Evolutionary conservation across 1,140 invertebrate genomes (phyloP).

Genomic region (Drosophila pallidifrons): DNA sequence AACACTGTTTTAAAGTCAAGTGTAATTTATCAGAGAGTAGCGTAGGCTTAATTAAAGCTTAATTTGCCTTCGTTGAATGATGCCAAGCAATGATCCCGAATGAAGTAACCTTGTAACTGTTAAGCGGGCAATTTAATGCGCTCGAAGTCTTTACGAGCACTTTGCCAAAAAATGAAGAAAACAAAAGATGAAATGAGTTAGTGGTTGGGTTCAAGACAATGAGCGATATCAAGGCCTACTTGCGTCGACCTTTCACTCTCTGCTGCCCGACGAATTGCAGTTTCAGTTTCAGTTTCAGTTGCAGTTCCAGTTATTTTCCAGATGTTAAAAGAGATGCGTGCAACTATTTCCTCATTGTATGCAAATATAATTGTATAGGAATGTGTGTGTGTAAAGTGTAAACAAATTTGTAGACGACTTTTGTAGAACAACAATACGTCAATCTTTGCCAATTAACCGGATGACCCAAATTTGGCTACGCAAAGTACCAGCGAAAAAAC

Average conservation of each 20-base stretch:
- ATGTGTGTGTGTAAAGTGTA: conserved; percentile 41
- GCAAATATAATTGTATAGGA: conserved; percentile 41
- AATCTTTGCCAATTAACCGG: conserved; percentile 82
- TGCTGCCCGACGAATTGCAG: conserved; percentile 2
- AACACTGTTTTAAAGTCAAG: too few relatives aligned
- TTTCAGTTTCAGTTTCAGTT: conserved; percentile 1
- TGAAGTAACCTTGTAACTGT: conserved; percentile 19
- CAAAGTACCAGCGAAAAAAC: conserved; percentile 50
- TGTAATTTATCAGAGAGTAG: too few relatives aligned
- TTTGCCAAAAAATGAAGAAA: conserved; percentile 17
- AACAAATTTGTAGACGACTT: conserved; percentile 61
- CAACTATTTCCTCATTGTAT: conserved; percentile 77
- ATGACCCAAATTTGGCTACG: conserved; percentile 70
- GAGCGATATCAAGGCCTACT: conserved; percentile 33
- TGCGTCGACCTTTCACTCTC: conserved; percentile 33
- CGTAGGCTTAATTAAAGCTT: conserved; percentile 3
- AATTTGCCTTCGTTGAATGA: neutral
- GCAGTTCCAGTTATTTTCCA: conserved; percentile 33
- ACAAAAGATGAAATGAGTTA: conserved; percentile 21
- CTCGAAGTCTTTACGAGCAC: neutral
- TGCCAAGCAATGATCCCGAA: neutral
- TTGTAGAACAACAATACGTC: conserved; percentile 76
- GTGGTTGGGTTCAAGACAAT: conserved; percentile 1
- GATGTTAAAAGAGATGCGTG: conserved; percentile 43
- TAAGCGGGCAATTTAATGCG: neutral